These are phyloP conservation scores for Hydroisotoma schaefferi DNA, from an alignment of 2,888 invertebrate species.

Conservation along the genomic window DNA sequence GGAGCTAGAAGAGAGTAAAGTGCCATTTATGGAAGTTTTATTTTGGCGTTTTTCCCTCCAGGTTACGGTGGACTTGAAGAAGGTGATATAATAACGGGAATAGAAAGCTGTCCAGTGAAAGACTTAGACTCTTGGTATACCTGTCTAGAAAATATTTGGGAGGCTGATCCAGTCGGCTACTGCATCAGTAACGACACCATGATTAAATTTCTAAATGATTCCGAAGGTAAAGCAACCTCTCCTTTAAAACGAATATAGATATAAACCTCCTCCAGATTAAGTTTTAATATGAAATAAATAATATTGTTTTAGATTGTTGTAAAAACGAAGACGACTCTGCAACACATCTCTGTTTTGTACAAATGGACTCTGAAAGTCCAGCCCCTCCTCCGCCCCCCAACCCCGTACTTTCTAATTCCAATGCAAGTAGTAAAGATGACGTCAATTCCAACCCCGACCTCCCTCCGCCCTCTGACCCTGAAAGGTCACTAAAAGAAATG, in stretches of 20 bases:
- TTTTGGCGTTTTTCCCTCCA: constrained; percentile 19
- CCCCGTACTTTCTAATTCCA: neutral
- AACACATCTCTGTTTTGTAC: constrained; percentile 46
- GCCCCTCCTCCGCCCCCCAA: neutral
- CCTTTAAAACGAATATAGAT: neutral
- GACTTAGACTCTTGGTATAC: constrained; percentile 46
- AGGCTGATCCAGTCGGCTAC: constrained; percentile 43
- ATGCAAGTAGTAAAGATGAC: constrained; percentile 1
- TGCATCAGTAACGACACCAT: constrained; percentile 43
- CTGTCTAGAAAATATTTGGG: constrained; percentile 47
- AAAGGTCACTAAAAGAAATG: constrained; percentile 9
- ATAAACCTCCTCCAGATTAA: neutral
- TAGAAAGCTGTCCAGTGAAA: constrained; percentile 46
- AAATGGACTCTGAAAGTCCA: constrained; percentile 20
- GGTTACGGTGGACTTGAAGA: constrained; percentile 44
- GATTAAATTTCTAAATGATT: constrained; percentile 42
- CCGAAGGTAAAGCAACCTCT: constrained; percentile 36
- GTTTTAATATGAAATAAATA: constrained; percentile 1
- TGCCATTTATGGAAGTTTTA: neutral
- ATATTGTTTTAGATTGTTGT: constrained; percentile 40
- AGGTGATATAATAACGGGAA: constrained; percentile 46
- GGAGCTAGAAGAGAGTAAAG: neutral
- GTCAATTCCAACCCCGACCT: neutral
- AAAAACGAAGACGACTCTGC: constrained; percentile 44
- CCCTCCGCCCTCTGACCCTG: neutral